These are phyloP conservation scores for Itoplectis maculator DNA, from an alignment of 2,888 invertebrate genomes.

Conservation along the genomic window DNA sequence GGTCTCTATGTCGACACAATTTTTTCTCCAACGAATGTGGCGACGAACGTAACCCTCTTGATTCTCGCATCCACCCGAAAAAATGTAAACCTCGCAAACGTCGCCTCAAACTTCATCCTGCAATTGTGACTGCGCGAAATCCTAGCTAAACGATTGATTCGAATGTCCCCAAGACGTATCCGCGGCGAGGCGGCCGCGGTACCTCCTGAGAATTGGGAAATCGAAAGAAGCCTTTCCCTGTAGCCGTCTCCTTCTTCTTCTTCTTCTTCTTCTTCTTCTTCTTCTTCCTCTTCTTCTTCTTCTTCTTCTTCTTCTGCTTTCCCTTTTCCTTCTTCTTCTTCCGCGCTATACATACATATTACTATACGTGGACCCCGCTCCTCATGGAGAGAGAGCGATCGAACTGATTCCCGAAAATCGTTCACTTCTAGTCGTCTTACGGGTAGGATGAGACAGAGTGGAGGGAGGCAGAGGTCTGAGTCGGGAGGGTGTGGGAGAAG, in stretches of 20 bases:
- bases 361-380: constrained; percentile 3
- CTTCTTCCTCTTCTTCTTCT: too few relatives aligned
- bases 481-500: too few relatives aligned
- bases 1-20: neutral
- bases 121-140: constrained; percentile 7
- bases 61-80: too few relatives aligned
- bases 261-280: too few relatives aligned
- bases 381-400: constrained; percentile 46
- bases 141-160: constrained; percentile 15
- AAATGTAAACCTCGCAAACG: too few relatives aligned
- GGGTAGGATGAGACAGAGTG: constrained; percentile 27
- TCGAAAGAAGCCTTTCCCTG: constrained; percentile 69
- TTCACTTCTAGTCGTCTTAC: constrained; percentile 40
- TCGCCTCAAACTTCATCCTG: too few relatives aligned
- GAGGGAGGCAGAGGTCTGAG: too few relatives aligned
- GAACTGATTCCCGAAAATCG: constrained; percentile 51
- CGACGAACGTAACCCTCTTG: too few relatives aligned
- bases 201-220: constrained; percentile 71
- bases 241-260: constrained; percentile 21
- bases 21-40: neutral
- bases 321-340: too few relatives aligned
- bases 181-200: constrained; percentile 67
- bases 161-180: constrained; percentile 14
- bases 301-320: too few relatives aligned
- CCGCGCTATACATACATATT: constrained; percentile 14